Base-by-base conservation (phyloP, 35 echinoderm and acorn worm species). In the Ophioderma brevispina region DNA sequence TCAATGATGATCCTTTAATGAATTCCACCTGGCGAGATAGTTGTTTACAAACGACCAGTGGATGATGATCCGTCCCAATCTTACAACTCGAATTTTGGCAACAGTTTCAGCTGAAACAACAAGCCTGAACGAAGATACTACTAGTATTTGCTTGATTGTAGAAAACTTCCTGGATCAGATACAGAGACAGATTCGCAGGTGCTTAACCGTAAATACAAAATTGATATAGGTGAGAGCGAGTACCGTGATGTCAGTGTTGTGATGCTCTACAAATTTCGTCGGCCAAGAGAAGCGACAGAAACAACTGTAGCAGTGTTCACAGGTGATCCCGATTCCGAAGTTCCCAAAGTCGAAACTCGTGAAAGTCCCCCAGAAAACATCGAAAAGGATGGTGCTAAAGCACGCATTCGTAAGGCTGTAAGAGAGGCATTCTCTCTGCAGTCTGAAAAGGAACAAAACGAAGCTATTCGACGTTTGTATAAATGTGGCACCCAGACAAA, bases 401-500 rank as follows among this genome's bases (percentile, higher is more conserved):
- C 46, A 31, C 38, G 76, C 30, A 81, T 91, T 32, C 63, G 35
- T 19, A 33, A 25, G 28, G 89, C 82, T 36, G 17, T 91, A 30
- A 32, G 76, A 30, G 89, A 91, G 34, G 78, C 75, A 25, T 91
- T 82, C 31, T 0, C 55, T n/a, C 15, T 91, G 35, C 81, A 78
- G 33, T 33, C 46, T 52, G 46, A 83, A 41, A 23, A 41, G 25
- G 59, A 91, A 19, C 38, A 39, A 28, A 78, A 39, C 37, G 82
- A 76, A 64, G 81, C 81, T 23, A n/a, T 85, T n/a, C 23, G 25
- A 0, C 80, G 89, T 28, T 21, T 91, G 18, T 40, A 85, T 36
- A 39, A 59, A 31, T 77, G 63, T 91, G 89, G 89, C 89, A 91
- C 35, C 89, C 81, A 17, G 89, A 85, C 39, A 85, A 91, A 81